Conservation (phyloP, 2,113 vertebrate species). For the Barnardius zonarius region DNA sequence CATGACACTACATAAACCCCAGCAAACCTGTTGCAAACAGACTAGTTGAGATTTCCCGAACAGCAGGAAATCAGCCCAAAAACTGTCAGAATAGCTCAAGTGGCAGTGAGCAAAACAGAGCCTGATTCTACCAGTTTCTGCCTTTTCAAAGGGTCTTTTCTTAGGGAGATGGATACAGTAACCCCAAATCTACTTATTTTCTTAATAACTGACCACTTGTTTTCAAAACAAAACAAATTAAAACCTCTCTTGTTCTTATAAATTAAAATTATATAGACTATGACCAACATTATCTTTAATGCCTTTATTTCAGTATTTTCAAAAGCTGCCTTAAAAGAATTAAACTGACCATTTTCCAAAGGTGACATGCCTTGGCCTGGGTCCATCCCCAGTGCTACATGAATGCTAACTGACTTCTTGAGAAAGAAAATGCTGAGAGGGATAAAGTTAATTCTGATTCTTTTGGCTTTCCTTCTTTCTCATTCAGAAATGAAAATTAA, state of each 20-base stretch:
- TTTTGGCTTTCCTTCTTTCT: background rate
- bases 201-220: background rate
- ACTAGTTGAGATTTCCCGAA: background rate
- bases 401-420: background rate
- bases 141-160: background rate
- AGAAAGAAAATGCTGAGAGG: background rate
- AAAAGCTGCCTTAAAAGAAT: background rate
- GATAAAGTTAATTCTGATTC: background rate
- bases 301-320: background rate
- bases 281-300: background rate
- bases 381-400: background rate
- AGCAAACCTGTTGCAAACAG: constrained; percentile 18
- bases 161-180: background rate
- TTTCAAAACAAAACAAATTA: background rate
- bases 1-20: background rate
- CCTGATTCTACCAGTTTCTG: background rate
- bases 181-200: background rate
- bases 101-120: background rate
- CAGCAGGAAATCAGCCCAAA: background rate
- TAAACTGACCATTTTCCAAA: background rate
- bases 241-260: background rate
- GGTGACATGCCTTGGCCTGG: background rate
- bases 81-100: background rate
- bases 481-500: background rate
- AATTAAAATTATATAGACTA: background rate